These are phyloP conservation scores for Lithophane leautieri DNA, from an alignment of 2,888 invertebrate genomes.

Conservation along the genomic window DNA sequence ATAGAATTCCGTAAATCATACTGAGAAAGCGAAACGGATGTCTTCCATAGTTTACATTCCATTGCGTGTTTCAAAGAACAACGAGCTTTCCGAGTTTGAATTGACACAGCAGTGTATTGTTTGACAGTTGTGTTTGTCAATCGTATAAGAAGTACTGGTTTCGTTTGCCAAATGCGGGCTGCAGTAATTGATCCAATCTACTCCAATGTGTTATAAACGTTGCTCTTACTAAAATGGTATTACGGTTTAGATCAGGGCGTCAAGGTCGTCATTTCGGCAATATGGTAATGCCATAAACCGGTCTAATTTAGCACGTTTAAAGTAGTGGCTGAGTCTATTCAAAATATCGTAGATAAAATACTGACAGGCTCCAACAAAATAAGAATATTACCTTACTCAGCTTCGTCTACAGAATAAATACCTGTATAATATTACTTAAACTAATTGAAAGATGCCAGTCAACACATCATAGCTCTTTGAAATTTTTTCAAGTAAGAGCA, in stretches of 20 bases:
- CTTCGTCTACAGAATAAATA: not conserved
- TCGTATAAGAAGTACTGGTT: slow-evolving; percentile 14
- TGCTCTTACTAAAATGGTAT: slow-evolving; percentile 14
- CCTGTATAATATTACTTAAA: not conserved
- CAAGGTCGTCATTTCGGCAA: slow-evolving; percentile 10
- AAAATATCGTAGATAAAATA: not conserved
- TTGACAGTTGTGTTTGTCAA: slow-evolving; percentile 44
- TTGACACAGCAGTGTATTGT: slow-evolving; percentile 43
- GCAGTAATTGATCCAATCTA: slow-evolving; percentile 46
- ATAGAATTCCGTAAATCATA: slow-evolving; percentile 8
- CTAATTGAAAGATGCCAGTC: not conserved
- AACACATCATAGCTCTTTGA: no score
- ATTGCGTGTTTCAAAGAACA: slow-evolving; percentile 44
- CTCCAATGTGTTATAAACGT: slow-evolving; percentile 23
- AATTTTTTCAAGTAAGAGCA: no score
- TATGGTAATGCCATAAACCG: not conserved
- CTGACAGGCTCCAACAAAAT: not conserved
- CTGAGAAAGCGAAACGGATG: slow-evolving; percentile 32
- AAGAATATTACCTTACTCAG: not conserved
- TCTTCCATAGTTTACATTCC: slow-evolving; percentile 51
- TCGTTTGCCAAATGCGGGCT: slow-evolving; percentile 27
- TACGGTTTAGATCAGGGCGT: slow-evolving; percentile 16
- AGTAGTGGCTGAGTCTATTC: not conserved
- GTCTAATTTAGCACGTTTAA: slow-evolving; percentile 8
- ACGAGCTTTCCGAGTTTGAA: slow-evolving; percentile 29